These are phyloP conservation scores for Osmoderma eremita DNA, from an alignment of 2,888 invertebrate species.

Conservation along the genomic window DNA sequence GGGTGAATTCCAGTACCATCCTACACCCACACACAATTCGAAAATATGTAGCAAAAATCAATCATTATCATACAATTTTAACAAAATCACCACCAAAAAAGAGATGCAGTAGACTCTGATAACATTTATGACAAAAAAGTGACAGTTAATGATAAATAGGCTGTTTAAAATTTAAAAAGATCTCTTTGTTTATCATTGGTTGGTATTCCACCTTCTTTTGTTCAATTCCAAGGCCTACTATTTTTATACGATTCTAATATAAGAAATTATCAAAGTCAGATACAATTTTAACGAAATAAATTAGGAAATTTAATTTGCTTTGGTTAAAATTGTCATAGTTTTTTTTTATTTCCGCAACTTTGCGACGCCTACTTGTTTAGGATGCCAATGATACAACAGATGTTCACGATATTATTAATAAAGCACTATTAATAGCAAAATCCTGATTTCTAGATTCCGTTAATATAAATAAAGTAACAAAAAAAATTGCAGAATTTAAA, in stretches of 20 bases:
- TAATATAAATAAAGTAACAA: slow-evolving; percentile 13
- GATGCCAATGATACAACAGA: slow-evolving; percentile 15
- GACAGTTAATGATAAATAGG: too few species aligned
- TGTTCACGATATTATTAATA: slow-evolving; percentile 14
- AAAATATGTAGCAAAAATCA: slow-evolving; percentile 58
- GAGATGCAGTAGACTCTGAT: slow-evolving; percentile 16
- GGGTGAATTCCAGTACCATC: slow-evolving; percentile 63
- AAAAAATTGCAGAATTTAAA: neutral
- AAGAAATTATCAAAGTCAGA: too few species aligned
- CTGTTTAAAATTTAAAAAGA: too few species aligned
- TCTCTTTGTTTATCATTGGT: too few species aligned
- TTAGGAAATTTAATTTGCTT: too few species aligned
- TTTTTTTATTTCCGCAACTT: neutral
- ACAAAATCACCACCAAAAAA: neutral
- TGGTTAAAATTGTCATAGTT: too few species aligned
- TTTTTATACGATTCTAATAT: too few species aligned
- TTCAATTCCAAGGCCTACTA: too few species aligned
- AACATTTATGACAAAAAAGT: neutral
- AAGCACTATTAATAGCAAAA: slow-evolving; percentile 5
- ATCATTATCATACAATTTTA: neutral
- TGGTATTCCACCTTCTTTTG: too few species aligned
- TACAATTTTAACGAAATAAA: too few species aligned
- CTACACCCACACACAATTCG: slow-evolving; percentile 63
- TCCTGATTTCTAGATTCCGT: slow-evolving; percentile 1
- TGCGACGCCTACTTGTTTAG: slow-evolving; percentile 1